These are phyloP conservation scores for Eptatretus burgeri DNA, from an alignment of 2,113 vertebrate species.

Conservation along the genomic window DNA sequence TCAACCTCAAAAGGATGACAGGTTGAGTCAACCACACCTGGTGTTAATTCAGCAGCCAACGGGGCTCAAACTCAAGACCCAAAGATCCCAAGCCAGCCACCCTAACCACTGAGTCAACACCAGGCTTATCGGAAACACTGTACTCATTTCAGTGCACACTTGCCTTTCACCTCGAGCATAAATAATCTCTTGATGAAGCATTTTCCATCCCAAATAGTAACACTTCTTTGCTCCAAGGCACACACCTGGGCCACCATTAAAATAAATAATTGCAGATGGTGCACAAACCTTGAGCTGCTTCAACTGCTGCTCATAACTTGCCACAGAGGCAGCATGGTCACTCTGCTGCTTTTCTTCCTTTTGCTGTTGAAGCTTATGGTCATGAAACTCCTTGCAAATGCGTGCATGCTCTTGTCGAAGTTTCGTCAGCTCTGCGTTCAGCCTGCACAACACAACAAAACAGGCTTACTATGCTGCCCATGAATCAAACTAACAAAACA, in stretches of 20 bases:
- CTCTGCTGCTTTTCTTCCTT: constrained; percentile 45
- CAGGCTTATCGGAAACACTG: no score
- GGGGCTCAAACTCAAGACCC: no score
- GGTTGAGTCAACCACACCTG: no score
- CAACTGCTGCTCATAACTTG: constrained; percentile 30
- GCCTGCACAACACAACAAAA: not conserved
- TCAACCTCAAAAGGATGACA: no score
- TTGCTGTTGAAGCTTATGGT: constrained; percentile 32
- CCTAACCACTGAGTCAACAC: no score
- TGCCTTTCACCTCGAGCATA: not conserved
- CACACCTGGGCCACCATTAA: not conserved
- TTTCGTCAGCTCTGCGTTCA: constrained; percentile 39
- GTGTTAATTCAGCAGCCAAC: no score
- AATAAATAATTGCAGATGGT: not conserved
- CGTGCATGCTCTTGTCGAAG: constrained; percentile 50
- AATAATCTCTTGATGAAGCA: not conserved
- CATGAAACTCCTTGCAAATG: constrained; percentile 44
- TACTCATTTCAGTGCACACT: not conserved
- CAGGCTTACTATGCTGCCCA: no score
- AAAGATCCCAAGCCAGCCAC: no score
- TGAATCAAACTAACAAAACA: no score
- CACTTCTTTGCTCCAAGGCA: not conserved
- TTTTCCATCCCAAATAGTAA: not conserved
- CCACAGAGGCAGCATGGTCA: constrained; percentile 31
- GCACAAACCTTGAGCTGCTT: constrained; percentile 28